A percentile compares a stretch with the other conserved stretches of the same genome.
Evolutionary conservation across 2,888 invertebrate species (phyloP).

Genomic region (Drosophila gaucha): DNA sequence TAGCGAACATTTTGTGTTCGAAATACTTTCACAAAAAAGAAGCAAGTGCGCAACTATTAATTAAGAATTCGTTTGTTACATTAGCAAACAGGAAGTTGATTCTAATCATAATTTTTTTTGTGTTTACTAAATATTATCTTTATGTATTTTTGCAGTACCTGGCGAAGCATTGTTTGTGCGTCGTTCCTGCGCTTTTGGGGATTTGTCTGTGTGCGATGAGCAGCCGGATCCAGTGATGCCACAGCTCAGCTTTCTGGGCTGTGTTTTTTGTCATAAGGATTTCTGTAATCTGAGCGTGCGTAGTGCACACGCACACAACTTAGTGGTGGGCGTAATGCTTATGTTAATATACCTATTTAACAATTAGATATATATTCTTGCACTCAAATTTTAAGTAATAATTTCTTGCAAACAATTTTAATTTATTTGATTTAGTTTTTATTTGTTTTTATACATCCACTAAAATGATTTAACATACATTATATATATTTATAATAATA

Average conservation of each 20-base stretch:
- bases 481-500: conserved; percentile 42
- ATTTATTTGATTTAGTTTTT: conserved; percentile 50
- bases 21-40: not conserved
- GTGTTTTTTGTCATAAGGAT: conserved; percentile 65
- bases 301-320: not conserved
- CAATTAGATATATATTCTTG: not conserved
- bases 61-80: not conserved
- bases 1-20: not conserved
- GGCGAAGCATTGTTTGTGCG: conserved; percentile 66
- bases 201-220: conserved; percentile 61
- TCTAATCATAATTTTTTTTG: not conserved
- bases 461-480: conserved; percentile 79
- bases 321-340: not conserved
- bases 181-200: conserved; percentile 72
- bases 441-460: conserved; percentile 67
- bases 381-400: not conserved
- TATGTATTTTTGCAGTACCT: conserved; percentile 20
- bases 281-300: conserved; percentile 62
- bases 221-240: conserved; percentile 71
- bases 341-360: not conserved
- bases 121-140: not conserved
- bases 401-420: conserved; percentile 45
- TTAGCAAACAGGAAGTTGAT: not conserved
- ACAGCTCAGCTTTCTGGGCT: conserved; percentile 53
- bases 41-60: not conserved